Conservation (phyloP, 1,140 invertebrate genomes). For the Anastrepha obliqua region DNA sequence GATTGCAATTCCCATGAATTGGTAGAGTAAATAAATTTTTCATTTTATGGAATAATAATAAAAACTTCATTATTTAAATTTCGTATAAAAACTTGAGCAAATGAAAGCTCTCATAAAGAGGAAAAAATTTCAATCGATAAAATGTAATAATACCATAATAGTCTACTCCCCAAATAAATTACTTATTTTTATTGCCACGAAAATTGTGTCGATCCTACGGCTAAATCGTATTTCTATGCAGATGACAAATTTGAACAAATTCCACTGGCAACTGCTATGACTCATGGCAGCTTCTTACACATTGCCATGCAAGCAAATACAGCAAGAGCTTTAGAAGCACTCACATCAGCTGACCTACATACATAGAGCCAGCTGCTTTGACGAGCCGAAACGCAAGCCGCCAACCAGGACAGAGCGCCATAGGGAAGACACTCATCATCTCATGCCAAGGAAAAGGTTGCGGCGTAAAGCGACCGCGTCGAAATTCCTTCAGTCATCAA, state of each 20-base stretch:
- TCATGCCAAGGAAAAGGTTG: neutral
- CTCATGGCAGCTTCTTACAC: neutral
- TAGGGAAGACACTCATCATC: neutral
- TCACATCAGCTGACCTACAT: neutral
- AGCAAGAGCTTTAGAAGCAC: neutral
- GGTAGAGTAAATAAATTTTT: no score
- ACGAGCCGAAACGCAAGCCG: neutral
- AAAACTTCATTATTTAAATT: no score
- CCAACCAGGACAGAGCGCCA: neutral
- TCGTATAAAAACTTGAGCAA: no score
- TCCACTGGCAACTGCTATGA: neutral
- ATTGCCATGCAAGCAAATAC: neutral
- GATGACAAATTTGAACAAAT: constrained; percentile 43
- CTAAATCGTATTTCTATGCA: constrained; percentile 22
- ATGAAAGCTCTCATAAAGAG: no score
- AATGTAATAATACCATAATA: no score
- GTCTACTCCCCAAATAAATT: neutral
- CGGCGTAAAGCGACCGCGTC: neutral
- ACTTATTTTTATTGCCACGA: constrained; percentile 1
- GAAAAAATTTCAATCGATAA: no score
- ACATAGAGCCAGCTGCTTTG: constrained; percentile 23
- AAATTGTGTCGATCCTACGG: neutral
- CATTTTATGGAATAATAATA: no score
- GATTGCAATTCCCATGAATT: no score
- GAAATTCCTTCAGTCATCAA: constrained; percentile 37